Evolutionary conservation across 2,888 invertebrate species (phyloP).

Genomic region (Beris morrisii): DNA sequence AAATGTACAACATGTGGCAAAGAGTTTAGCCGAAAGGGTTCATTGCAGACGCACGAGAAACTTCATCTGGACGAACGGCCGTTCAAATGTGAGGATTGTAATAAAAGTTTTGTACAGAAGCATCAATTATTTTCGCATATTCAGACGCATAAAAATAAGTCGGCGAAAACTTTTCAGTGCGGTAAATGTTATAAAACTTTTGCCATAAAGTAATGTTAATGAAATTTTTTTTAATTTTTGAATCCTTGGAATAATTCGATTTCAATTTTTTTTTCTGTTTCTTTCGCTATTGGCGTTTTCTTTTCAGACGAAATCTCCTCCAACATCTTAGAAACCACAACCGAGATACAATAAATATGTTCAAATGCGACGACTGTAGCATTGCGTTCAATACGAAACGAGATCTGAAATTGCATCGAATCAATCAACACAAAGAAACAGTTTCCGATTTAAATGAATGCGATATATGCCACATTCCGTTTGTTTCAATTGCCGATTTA

Average conservation of each 20-base stretch:
- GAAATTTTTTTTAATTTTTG: slow-evolving; percentile 7
- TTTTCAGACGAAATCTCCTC: slow-evolving; percentile 42
- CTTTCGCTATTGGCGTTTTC: not conserved
- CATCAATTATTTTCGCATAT: slow-evolving; percentile 48
- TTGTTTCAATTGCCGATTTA: slow-evolving; percentile 41
- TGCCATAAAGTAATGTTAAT: slow-evolving; percentile 46
- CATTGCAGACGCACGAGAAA: slow-evolving; percentile 37
- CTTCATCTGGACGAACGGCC: slow-evolving; percentile 37
- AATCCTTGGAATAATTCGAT: not conserved
- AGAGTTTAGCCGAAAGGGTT: slow-evolving; percentile 38
- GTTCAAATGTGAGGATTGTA: slow-evolving; percentile 36
- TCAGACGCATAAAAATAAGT: slow-evolving; percentile 35
- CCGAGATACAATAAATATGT: slow-evolving; percentile 38
- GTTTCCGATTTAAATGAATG: slow-evolving; percentile 43
- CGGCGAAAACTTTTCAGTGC: slow-evolving; percentile 44
- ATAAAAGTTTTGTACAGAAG: slow-evolving; percentile 47
- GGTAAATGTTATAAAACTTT: slow-evolving; percentile 49
- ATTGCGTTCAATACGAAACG: slow-evolving; percentile 43
- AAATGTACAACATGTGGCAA: slow-evolving; percentile 38
- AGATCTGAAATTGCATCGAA: slow-evolving; percentile 42
- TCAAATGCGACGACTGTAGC: slow-evolving; percentile 42
- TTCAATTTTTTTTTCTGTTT: not conserved
- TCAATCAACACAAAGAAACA: slow-evolving; percentile 43
- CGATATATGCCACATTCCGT: slow-evolving; percentile 43
- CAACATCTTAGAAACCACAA: slow-evolving; percentile 43